Evolutionary conservation across 2,888 invertebrate genomes (phyloP).

Genomic region (Erannis defoliaria): DNA sequence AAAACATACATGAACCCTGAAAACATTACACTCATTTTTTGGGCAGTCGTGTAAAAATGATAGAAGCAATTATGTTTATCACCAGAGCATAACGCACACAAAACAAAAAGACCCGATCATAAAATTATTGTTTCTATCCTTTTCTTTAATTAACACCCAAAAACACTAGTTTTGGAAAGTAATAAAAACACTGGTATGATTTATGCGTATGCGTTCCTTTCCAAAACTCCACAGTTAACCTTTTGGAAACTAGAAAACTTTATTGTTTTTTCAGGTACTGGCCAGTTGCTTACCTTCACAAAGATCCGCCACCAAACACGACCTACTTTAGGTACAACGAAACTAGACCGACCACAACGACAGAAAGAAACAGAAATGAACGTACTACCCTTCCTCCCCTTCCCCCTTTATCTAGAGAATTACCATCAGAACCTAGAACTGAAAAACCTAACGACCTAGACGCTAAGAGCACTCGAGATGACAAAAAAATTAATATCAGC

Average conservation of each 20-base stretch:
- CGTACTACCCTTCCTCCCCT: constrained; percentile 34
- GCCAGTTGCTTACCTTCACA: constrained; percentile 94
- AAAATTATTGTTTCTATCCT: too few species aligned
- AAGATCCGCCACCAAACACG: constrained; percentile 92
- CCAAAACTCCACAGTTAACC: background rate
- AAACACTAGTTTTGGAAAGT: too few species aligned
- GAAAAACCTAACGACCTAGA: constrained; percentile 35
- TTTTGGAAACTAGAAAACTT: background rate
- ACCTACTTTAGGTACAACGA: constrained; percentile 84
- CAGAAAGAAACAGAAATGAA: constrained; percentile 35
- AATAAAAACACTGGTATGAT: too few species aligned
- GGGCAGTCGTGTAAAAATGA: too few species aligned
- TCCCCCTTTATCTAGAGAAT: constrained; percentile 38
- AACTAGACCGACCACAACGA: constrained; percentile 53
- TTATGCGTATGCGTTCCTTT: too few species aligned
- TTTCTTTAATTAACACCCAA: too few species aligned
- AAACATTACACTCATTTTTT: too few species aligned
- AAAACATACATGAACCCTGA: too few species aligned
- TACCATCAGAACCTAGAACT: constrained; percentile 37
- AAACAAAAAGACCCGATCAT: too few species aligned
- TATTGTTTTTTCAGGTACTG: constrained; percentile 83
- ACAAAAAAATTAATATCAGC: constrained; percentile 68
- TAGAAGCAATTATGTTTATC: too few species aligned
- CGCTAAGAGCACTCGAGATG: constrained; percentile 55
- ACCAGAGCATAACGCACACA: too few species aligned